phyloP scores from a whole-genome alignment of 1,140 invertebrate genomes.

The Drosophila tristis region DNA sequence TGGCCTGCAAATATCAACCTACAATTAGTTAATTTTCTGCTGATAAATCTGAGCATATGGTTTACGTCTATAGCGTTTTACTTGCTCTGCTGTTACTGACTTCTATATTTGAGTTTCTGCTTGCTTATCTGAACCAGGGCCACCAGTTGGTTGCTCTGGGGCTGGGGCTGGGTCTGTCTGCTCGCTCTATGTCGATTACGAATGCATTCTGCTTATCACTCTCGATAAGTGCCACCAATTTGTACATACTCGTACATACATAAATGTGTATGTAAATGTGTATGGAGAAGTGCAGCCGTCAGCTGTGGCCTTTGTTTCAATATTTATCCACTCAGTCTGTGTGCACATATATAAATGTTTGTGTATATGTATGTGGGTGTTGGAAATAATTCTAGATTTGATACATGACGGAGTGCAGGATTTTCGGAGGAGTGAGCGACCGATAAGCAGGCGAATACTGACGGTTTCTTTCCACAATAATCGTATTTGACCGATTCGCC shows the following conservation, averaged over 20 bases:
- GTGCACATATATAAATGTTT: neutral
- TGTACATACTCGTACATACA: conserved; percentile 16
- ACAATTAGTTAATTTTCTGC: too few species aligned
- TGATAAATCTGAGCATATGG: neutral
- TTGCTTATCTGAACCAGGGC: conserved; percentile 29
- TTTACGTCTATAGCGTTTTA: neutral
- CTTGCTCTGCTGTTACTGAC: neutral
- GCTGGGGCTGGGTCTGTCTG: conserved; percentile 1
- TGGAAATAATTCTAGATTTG: conserved; percentile 18
- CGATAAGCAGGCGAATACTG: conserved; percentile 32
- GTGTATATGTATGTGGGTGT: conserved; percentile 11
- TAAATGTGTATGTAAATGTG: conserved; percentile 11
- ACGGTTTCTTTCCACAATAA: conserved; percentile 29
- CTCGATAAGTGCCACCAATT: conserved; percentile 48
- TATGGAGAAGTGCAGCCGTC: conserved; percentile 30
- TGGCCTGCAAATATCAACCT: too few species aligned
- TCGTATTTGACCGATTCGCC: too few species aligned
- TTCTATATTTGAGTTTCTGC: conserved; percentile 28
- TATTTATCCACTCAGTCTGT: conserved; percentile 35
- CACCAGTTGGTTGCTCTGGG: conserved; percentile 28
- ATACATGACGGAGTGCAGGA: conserved; percentile 4
- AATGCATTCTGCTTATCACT: conserved; percentile 57
- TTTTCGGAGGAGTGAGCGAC: conserved; percentile 26
- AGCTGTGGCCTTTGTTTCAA: conserved; percentile 55
- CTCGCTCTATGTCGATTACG: conserved; percentile 28